Evolutionary conservation across 2,797 vertebrate genomes (phyloP).

Genomic region (Hyperoplus lanceolatus): DNA sequence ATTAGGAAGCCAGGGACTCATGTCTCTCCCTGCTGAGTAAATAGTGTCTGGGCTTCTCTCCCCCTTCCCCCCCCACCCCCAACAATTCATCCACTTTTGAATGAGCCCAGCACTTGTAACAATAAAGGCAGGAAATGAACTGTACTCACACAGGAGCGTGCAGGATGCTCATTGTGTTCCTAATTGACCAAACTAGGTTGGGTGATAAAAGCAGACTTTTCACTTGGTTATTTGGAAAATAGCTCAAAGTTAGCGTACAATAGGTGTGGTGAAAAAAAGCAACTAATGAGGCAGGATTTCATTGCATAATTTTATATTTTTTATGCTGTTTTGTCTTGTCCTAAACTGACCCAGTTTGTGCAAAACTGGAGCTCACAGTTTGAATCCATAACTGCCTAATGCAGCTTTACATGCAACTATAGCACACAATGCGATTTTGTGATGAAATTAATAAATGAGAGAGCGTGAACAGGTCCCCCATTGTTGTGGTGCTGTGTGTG

Average conservation of each 20-base stretch:
- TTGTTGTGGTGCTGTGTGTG: slow-evolving; percentile 3
- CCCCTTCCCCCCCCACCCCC: slow-evolving; percentile 18
- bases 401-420: background rate
- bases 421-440: background rate
- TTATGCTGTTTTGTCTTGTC: slow-evolving; percentile 21
- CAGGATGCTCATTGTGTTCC: slow-evolving; percentile 70
- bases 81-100: slow-evolving; percentile 63
- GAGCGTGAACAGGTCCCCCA: slow-evolving; percentile 7
- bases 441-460: background rate
- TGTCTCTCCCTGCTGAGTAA: slow-evolving; percentile 82
- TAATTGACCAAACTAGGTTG: slow-evolving; percentile 75
- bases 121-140: slow-evolving; percentile 83
- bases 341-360: slow-evolving; percentile 59
- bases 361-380: slow-evolving; percentile 28
- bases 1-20: slow-evolving; percentile 88
- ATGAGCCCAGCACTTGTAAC: slow-evolving; percentile 77
- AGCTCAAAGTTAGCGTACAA: slow-evolving; percentile 47
- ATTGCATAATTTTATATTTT: slow-evolving; percentile 18
- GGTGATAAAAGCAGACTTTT: slow-evolving; percentile 60
- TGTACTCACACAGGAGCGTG: slow-evolving; percentile 65
- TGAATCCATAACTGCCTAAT: slow-evolving; percentile 16
- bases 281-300: slow-evolving; percentile 58
- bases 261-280: slow-evolving; percentile 40
- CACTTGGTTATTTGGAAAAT: slow-evolving; percentile 52
- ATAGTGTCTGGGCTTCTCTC: slow-evolving; percentile 70